Percentiles rank a stretch among this genome's conserved stretches.
Evolutionary conservation across 2,888 invertebrate species (phyloP).

Genomic region (Phanerotoma sp.): DNA sequence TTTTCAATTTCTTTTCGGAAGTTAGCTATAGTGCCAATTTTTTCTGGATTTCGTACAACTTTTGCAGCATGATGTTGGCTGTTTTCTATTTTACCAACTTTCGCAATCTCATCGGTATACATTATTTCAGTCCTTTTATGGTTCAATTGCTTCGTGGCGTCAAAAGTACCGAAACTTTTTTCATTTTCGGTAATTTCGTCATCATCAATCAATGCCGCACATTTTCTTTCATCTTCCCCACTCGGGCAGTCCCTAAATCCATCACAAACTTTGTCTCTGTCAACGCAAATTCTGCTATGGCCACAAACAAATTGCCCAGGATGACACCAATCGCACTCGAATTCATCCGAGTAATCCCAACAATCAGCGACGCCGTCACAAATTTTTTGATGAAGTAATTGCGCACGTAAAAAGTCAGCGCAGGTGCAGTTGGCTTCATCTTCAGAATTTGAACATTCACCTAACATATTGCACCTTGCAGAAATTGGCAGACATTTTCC

Average conservation of each 20-base stretch:
- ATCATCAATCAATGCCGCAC: constrained; percentile 59
- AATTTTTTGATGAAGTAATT: constrained; percentile 70
- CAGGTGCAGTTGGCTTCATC: constrained; percentile 75
- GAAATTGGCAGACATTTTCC: constrained; percentile 68
- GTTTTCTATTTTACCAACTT: no score
- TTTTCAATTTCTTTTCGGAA: no score
- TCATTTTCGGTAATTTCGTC: constrained; percentile 20
- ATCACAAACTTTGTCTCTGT: constrained; percentile 68
- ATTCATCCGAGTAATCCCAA: constrained; percentile 79
- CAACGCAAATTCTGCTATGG: constrained; percentile 70
- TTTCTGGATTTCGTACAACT: no score
- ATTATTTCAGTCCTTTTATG: no score
- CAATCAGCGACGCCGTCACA: constrained; percentile 80
- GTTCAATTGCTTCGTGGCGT: no score
- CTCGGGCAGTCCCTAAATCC: constrained; percentile 71
- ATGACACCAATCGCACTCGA: constrained; percentile 74
- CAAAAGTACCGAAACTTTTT: not conserved
- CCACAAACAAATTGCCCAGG: constrained; percentile 74
- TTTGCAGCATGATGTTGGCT: no score
- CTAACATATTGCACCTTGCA: constrained; percentile 70
- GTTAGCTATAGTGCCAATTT: no score
- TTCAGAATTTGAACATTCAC: constrained; percentile 70
- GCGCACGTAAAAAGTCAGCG: constrained; percentile 72
- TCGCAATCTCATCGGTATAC: not conserved
- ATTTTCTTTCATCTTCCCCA: constrained; percentile 76